Conservation (phyloP, 30 jellyfish, hydroid and myxozoan genomes). For the Mastigias papua region DNA sequence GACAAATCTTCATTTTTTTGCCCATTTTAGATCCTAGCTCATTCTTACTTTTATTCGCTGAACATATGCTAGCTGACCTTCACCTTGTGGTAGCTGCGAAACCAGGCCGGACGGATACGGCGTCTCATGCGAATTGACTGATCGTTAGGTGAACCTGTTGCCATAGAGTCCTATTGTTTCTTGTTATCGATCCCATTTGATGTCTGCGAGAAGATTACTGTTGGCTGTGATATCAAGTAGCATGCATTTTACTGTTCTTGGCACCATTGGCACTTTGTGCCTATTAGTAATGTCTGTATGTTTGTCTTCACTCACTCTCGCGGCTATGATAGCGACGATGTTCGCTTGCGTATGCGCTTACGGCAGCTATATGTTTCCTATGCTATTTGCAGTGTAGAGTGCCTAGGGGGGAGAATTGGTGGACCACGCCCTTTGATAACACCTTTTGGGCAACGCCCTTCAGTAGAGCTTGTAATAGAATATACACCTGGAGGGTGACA, state of each 20-base stretch:
- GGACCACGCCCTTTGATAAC: too few species aligned
- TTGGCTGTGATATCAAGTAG: slow-evolving; percentile 55
- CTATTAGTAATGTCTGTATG: slow-evolving; percentile 3
- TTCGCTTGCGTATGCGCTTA: too few species aligned
- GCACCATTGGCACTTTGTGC: slow-evolving; percentile 40
- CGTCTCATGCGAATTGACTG: slow-evolving; percentile 76
- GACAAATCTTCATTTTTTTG: slow-evolving; percentile 33
- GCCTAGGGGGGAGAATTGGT: too few species aligned
- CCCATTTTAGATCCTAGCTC: slow-evolving; percentile 18
- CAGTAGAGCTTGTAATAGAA: too few species aligned
- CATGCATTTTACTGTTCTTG: slow-evolving; percentile 48
- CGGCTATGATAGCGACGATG: too few species aligned
- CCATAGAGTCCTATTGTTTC: slow-evolving; percentile 57
- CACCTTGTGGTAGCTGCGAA: slow-evolving; percentile 61
- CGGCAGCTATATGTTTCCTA: too few species aligned
- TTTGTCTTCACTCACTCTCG: too few species aligned
- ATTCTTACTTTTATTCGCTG: slow-evolving; percentile 43
- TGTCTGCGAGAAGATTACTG: slow-evolving; percentile 62
- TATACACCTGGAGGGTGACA: too few species aligned
- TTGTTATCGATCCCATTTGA: slow-evolving; percentile 12
- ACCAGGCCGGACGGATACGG: slow-evolving; percentile 82
- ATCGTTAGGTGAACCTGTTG: slow-evolving; percentile 51
- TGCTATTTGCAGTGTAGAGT: too few species aligned
- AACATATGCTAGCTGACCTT: slow-evolving; percentile 60
- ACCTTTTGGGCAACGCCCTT: too few species aligned